Percentiles rank a stretch among this genome's conserved stretches.
These are phyloP conservation scores for Mythimna ferrago DNA, from an alignment of 2,888 invertebrate species.

Conservation along the genomic window DNA sequence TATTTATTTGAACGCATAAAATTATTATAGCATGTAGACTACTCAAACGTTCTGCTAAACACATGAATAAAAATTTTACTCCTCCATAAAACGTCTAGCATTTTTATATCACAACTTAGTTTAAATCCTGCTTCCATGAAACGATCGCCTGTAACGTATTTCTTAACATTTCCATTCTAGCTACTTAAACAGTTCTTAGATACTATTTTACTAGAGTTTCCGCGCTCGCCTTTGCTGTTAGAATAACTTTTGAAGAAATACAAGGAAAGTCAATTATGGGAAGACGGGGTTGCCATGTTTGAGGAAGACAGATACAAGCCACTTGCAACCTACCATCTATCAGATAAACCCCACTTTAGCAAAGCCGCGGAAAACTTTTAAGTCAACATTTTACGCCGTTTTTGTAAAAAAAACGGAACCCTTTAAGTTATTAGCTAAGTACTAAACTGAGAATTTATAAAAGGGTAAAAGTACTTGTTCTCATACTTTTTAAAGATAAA, in stretches of 20 bases:
- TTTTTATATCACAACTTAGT: conserved; percentile 34
- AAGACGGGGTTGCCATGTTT: conserved; percentile 56
- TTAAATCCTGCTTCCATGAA: conserved; percentile 14
- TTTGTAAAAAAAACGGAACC: conserved; percentile 31
- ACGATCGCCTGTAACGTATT: conserved; percentile 31
- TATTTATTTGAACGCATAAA: conserved; percentile 14
- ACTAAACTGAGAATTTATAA: conserved; percentile 28
- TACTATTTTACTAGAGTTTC: conserved; percentile 58
- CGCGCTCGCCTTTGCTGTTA: conserved; percentile 52
- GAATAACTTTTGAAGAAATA: conserved; percentile 70
- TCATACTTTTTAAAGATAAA: conserved; percentile 21
- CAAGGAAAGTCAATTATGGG: conserved; percentile 77
- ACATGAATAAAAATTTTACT: conserved; percentile 15
- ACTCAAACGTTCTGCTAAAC: conserved; percentile 9
- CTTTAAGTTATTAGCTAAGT: conserved; percentile 38
- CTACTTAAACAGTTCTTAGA: conserved; percentile 46
- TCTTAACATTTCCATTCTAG: conserved; percentile 38
- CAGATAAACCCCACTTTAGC: conserved; percentile 44
- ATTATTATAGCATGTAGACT: background rate
- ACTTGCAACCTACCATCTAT: conserved; percentile 55
- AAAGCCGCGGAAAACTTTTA: conserved; percentile 42
- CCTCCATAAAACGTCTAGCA: conserved; percentile 3
- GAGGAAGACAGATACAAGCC: conserved; percentile 55
- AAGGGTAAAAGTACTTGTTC: conserved; percentile 21
- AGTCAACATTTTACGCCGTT: conserved; percentile 34